Conservation (phyloP, 2,888 invertebrate genomes). For the Rhogogaster chlorosoma region DNA sequence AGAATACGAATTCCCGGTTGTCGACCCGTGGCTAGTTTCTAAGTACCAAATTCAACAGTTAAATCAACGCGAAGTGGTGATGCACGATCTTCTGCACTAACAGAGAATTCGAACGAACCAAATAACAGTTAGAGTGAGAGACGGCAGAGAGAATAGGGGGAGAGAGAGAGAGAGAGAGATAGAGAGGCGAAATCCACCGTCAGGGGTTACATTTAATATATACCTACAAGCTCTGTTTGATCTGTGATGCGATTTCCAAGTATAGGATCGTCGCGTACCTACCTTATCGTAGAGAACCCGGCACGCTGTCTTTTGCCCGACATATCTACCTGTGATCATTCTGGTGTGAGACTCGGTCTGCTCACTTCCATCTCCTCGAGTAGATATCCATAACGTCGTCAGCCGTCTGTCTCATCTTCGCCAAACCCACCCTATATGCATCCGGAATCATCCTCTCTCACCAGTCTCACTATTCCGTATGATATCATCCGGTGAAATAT, state of each 20-base stretch:
- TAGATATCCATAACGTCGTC: conserved; percentile 61
- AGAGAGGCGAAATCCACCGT: conserved; percentile 15
- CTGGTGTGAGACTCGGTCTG: conserved; percentile 75
- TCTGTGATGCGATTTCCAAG: conserved; percentile 77
- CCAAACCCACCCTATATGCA: conserved; percentile 56
- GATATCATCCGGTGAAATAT: background rate
- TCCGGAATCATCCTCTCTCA: conserved; percentile 63
- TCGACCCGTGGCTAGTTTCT: background rate
- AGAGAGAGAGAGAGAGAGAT: background rate
- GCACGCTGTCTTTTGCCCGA: conserved; percentile 38
- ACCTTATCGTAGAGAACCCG: conserved; percentile 13
- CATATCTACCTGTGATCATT: conserved; percentile 74
- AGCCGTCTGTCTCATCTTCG: conserved; percentile 54
- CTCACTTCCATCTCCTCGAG: conserved; percentile 55
- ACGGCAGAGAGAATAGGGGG: background rate
- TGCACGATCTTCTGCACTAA: background rate
- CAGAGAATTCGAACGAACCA: background rate
- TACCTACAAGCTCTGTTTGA: conserved; percentile 75
- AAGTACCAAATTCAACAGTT: conserved; percentile 3
- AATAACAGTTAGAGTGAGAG: background rate
- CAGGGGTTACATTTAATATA: conserved; percentile 75
- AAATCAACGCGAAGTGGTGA: background rate
- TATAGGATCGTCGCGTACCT: conserved; percentile 57
- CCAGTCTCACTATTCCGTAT: background rate
- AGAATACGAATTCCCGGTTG: background rate